phyloP scores from a whole-genome alignment of 2,113 vertebrate genomes.

The Amphilophus citrinellus region DNA sequence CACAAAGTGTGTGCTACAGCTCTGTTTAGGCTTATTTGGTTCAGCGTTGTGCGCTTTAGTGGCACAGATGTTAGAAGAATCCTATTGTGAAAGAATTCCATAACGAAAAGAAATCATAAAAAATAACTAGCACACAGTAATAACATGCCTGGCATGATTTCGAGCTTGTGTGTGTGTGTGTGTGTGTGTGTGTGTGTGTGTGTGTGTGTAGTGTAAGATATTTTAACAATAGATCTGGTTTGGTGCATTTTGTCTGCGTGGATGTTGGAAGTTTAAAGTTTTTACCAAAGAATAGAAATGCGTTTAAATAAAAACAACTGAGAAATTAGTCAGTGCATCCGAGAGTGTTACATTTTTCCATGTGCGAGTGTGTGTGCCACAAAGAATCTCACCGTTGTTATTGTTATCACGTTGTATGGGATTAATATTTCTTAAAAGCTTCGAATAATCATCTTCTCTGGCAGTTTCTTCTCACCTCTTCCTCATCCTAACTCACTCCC shows the following conservation, averaged over 20 bases:
- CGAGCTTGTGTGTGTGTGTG: background rate
- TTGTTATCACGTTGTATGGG: background rate
- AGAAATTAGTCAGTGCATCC: constrained; percentile 14
- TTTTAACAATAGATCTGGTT: background rate
- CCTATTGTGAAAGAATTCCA: background rate
- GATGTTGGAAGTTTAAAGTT: background rate
- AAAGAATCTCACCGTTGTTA: background rate
- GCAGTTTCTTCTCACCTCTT: constrained; percentile 7
- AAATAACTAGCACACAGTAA: background rate
- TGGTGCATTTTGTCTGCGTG: background rate
- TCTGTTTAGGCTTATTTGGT: constrained; percentile 21
- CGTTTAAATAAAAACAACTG: constrained; percentile 23
- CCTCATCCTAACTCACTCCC: constrained; percentile 13
- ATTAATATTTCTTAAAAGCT: background rate
- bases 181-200: background rate
- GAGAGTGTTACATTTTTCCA: background rate
- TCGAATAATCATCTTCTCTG: background rate
- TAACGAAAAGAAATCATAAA: constrained; percentile 38
- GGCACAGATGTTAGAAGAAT: constrained; percentile 5
- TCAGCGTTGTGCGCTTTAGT: constrained; percentile 5
- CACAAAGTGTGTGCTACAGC: constrained; percentile 31
- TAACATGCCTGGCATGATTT: background rate
- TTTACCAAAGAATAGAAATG: constrained; percentile 1
- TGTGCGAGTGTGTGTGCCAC: background rate
- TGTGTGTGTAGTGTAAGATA: background rate